A percentile compares a stretch with the other conserved stretches of the same genome.
Conservation (phyloP, 2,888 invertebrate genomes). For the Coelinius sp. region DNA sequence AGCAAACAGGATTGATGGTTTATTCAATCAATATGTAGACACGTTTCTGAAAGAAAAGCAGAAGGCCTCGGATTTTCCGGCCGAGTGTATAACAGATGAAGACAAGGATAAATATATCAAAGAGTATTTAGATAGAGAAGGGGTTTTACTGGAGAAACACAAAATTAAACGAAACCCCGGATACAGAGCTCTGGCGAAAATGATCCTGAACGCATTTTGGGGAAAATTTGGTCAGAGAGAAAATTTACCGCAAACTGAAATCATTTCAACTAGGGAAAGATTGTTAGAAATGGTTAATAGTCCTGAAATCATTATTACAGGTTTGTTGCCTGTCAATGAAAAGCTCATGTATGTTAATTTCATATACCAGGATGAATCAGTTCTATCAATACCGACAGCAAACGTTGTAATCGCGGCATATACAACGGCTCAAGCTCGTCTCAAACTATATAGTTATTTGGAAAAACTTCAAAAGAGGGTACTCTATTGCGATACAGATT, state of each 20-base stretch:
- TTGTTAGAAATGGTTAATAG: constrained; percentile 43
- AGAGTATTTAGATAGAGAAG: too few species aligned
- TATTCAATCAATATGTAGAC: constrained; percentile 61
- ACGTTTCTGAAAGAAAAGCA: constrained; percentile 58
- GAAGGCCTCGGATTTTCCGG: constrained; percentile 38
- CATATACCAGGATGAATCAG: not conserved
- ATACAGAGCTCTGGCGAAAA: not conserved
- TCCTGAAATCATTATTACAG: constrained; percentile 44
- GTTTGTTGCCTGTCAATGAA: constrained; percentile 44
- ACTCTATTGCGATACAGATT: constrained; percentile 65
- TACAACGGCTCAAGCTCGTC: constrained; percentile 58
- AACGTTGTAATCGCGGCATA: constrained; percentile 62
- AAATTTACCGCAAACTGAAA: constrained; percentile 32
- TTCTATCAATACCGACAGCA: constrained; percentile 31
- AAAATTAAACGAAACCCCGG: not conserved
- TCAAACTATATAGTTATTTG: constrained; percentile 60
- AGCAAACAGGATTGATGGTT: constrained; percentile 46
- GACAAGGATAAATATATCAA: too few species aligned
- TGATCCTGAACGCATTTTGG: not conserved
- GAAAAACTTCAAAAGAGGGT: constrained; percentile 54
- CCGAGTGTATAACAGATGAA: too few species aligned
- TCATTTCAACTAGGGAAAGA: constrained; percentile 27
- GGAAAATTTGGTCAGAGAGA: not conserved
- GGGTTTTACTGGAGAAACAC: not conserved
- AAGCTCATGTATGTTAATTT: constrained; percentile 48